A percentile compares a stretch with the other conserved stretches of the same genome.
Conservation (phyloP, 2,113 vertebrate genomes). For the Numenius arquata region DNA sequence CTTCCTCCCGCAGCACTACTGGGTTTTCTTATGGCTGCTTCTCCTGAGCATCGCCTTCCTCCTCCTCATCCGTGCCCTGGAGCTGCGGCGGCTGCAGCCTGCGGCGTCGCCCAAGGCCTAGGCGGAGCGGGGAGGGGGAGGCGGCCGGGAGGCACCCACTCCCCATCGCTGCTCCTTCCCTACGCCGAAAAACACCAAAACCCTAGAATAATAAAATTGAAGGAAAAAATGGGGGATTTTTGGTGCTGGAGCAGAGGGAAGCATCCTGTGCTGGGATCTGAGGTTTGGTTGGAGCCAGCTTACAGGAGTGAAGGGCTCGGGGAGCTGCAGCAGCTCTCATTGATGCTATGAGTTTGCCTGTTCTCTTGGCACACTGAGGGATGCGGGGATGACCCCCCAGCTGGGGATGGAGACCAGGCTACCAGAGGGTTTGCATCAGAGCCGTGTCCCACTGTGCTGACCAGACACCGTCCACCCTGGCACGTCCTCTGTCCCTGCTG, state of each 20-base stretch:
- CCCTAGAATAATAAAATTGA: conserved; percentile 39
- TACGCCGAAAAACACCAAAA: accelerated
- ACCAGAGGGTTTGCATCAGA: neutral
- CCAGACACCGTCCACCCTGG: accelerated
- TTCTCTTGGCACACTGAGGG: neutral
- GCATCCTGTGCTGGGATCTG: neutral
- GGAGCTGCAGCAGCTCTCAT: neutral
- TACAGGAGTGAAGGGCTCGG: neutral
- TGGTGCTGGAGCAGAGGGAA: neutral
- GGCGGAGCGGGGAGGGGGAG: accelerated
- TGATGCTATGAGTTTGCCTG: neutral
- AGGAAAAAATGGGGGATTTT: neutral
- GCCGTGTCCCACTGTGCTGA: neutral
- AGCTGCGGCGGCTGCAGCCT: conserved; percentile 48
- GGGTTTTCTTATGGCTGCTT: conserved; percentile 69
- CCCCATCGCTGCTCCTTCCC: neutral
- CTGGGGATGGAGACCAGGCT: neutral
- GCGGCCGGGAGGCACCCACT: accelerated
- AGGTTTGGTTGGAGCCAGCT: too few species aligned
- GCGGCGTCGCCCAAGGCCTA: conserved; percentile 4
- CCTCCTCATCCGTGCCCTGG: conserved; percentile 48
- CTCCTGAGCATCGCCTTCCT: conserved; percentile 70
- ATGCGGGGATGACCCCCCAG: neutral
- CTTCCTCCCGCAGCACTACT: conserved; percentile 60
- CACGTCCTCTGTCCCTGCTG: accelerated